Base-by-base conservation (phyloP, 2,888 invertebrate genomes). In the Antitype chi region DNA sequence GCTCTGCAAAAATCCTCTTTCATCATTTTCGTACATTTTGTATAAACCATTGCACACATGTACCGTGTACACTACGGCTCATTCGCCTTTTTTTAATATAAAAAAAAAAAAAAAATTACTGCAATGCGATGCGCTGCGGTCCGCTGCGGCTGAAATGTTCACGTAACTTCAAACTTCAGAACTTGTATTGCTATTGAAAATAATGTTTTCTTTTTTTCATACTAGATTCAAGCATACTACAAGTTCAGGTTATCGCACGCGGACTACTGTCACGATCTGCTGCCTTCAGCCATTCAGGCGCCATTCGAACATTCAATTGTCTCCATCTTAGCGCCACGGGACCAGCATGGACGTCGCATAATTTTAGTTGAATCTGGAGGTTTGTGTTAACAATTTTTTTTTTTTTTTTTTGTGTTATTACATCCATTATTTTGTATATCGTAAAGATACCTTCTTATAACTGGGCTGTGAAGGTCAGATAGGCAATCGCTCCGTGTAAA, bases 161-260 rank as follows among this genome's bases (percentile, higher is more conserved):
- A 7, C 20, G 2, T 20, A 52, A 1, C 20, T 52, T 52, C 49
- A 52, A 6, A 52, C 49, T 17, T 52, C 49, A 49, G 15, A 15
- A 17, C 17, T 52, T 52, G 20, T 52, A 20, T 52, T 52, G n/a
- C 59, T 59, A 8, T 25, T 25, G 9, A 20, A 59, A 59, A 59
- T 60, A 28, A 59, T 20, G 59, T 25, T 9, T 60, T 59, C 43
- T 70, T 57, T 49, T 64, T 70, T 6, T 66, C 20, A 55, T 93
- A 95, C 49, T 92, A 98, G 98, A 97, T 98, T 88, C 97, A 97
- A 94, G 97, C 97, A 71, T 98, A 97, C 90, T 98, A 98, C 93
- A 97, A 97, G 89, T 98, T 98, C 94, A 97, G 97, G 84, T 70
- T 94, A 25, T 97, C 97, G 80, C 97, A 98, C 88, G 97, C 97